Percentiles rank a stretch among this genome's conserved stretches.
These are phyloP conservation scores for Orchesella flavescens DNA, from an alignment of 2,888 invertebrate species.

Conservation along the genomic window DNA sequence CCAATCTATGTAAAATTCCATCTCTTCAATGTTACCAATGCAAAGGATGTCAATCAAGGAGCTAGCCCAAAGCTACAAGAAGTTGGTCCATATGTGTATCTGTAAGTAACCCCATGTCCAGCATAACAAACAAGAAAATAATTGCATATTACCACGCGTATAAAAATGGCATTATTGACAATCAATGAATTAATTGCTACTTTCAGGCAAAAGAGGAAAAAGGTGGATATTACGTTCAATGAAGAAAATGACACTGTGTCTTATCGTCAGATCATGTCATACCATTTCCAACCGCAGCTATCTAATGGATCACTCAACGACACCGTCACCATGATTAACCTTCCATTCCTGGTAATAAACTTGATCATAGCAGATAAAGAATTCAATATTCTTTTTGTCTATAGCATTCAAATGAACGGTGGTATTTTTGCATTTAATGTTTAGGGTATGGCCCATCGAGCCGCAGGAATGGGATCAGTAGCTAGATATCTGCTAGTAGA, in stretches of 20 bases:
- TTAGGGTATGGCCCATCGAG: slow-evolving; percentile 48
- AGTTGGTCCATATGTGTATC: slow-evolving; percentile 68
- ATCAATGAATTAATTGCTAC: not conserved
- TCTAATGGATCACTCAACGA: slow-evolving; percentile 68
- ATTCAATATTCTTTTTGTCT: not conserved
- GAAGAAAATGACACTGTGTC: slow-evolving; percentile 66
- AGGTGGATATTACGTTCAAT: slow-evolving; percentile 63
- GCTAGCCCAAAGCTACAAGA: slow-evolving; percentile 53
- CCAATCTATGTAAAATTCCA: slow-evolving; percentile 67
- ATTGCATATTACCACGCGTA: no score
- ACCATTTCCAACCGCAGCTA: slow-evolving; percentile 63
- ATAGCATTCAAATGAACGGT: no score
- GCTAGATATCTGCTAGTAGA: slow-evolving; percentile 38
- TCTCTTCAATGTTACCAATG: slow-evolving; percentile 71
- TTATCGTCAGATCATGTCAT: slow-evolving; percentile 65
- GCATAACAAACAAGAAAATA: not conserved
- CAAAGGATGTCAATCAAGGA: slow-evolving; percentile 60
- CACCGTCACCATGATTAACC: slow-evolving; percentile 63
- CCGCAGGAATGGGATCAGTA: slow-evolving; percentile 9
- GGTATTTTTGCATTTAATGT: no score
- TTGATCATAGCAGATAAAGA: not conserved
- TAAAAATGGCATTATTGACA: no score
- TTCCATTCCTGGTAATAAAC: slow-evolving; percentile 66
- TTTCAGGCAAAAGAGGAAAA: slow-evolving; percentile 67
- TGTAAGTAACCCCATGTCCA: slow-evolving; percentile 47